These are phyloP conservation scores for Garrulus glandarius DNA, from an alignment of 2,797 vertebrate species.

Conservation along the genomic window DNA sequence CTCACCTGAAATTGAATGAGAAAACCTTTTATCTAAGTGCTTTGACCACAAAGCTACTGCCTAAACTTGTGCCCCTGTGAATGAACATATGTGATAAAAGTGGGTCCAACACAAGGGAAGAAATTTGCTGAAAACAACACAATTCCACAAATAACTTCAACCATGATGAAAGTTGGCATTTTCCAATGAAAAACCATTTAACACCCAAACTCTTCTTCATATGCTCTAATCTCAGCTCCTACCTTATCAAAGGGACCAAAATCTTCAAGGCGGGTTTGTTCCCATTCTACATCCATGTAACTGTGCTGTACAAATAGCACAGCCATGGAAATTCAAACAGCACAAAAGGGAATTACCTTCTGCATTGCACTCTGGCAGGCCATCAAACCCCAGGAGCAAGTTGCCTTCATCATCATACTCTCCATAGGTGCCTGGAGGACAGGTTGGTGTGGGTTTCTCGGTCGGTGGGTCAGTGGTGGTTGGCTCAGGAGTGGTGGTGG, in stretches of 20 bases:
- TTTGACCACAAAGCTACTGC: neutral
- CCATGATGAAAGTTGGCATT: neutral
- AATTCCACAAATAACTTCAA: neutral
- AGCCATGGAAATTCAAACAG: neutral
- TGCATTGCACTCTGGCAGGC: conserved; percentile 86
- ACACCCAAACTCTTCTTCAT: neutral
- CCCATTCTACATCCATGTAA: neutral
- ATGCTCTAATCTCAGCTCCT: neutral
- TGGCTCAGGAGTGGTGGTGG: conserved; percentile 71
- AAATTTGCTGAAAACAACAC: neutral
- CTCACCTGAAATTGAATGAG: neutral
- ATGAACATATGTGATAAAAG: neutral
- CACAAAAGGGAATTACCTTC: conserved; percentile 81
- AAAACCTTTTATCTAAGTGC: neutral
- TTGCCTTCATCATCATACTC: conserved; percentile 84
- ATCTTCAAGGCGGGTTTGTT: neutral
- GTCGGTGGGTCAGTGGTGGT: conserved; percentile 80
- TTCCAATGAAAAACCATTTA: neutral
- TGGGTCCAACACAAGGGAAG: neutral
- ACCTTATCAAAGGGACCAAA: neutral
- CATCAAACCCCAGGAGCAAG: conserved; percentile 77
- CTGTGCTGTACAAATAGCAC: neutral
- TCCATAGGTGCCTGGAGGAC: conserved; percentile 86
- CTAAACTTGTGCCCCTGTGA: neutral
- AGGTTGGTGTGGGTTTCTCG: conserved; percentile 81